These are phyloP conservation scores for Premnoplex brunnescens DNA, from an alignment of 2,797 vertebrate genomes.

Conservation along the genomic window DNA sequence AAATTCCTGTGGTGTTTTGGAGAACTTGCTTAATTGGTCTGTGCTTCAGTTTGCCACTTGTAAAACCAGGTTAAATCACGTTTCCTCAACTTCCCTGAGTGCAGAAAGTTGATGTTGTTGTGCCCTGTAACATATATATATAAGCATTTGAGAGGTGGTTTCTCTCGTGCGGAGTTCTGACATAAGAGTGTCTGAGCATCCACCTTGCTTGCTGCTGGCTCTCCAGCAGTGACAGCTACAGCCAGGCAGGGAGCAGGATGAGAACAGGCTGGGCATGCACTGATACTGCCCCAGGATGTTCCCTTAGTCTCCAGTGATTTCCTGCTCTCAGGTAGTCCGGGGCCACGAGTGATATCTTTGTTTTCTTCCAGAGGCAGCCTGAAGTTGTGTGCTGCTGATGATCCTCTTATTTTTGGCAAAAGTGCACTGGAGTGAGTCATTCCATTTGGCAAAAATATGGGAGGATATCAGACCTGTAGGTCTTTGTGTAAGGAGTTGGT, in stretches of 20 bases:
- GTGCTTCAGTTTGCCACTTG: neutral
- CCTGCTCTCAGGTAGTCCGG: neutral
- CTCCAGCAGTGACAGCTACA: neutral
- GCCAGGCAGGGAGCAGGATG: accelerated
- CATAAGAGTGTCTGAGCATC: accelerated
- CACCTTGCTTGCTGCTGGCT: neutral
- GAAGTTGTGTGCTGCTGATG: neutral
- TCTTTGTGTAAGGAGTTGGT: neutral
- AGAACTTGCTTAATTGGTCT: neutral
- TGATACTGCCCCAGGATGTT: neutral
- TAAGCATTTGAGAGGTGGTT: neutral
- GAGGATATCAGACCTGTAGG: neutral
- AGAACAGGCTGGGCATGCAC: neutral
- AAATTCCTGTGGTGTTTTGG: neutral
- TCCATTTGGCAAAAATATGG: neutral
- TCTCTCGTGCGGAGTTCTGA: neutral
- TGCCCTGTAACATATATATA: neutral
- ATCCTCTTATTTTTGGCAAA: neutral
- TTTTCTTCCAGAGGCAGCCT: neutral
- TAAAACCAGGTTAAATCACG: neutral
- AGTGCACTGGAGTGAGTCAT: neutral
- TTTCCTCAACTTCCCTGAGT: neutral
- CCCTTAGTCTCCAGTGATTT: neutral
- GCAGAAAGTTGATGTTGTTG: neutral
- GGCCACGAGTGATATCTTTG: neutral